Evolutionary conservation across 2,113 vertebrate species (phyloP), one percentile per base, ranked within the genome.

Genomic region (Motacilla tschutschensis): DNA sequence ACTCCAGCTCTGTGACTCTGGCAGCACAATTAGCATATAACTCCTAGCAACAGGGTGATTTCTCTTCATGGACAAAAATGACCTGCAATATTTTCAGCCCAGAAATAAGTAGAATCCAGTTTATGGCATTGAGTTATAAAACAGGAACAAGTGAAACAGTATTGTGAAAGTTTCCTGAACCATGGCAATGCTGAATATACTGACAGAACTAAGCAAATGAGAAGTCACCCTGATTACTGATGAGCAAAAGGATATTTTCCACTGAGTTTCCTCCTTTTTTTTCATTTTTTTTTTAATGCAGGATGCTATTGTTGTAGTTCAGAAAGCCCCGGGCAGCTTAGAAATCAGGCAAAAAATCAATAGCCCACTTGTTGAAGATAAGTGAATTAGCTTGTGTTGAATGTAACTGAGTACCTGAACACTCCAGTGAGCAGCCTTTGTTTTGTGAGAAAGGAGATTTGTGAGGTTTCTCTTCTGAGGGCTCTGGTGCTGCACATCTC

Each of bases 351-450:
- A 93, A 94, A 95, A 97, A 97, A 97, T 97, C 97, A 97, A 97
- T 98, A 97, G 95, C 91, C 95, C 94, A 96, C 97, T 97, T 97
- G 97, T 98, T 97, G 97, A 96, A 93, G 95, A 94, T 96, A 94
- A 97, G 96, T 96, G 96, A 97, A 97, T 97, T 95, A 96, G 95
- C 95, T 95, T 96, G 96, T 95, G 95, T 95, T 95, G 95, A 95
- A 96, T 97, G 96, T 96, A 97, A 97, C 97, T 8, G 91, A 96
- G 96, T 91, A 96, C 95, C 96, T 97, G 96, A 96, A 95, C 95
- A 94, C 95, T 96, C 83, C 87, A 96, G 93, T 85, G 94, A 95
- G 92, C 96, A 95, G 95, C 91, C 91, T 91, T 96, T 92, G 94
- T 91, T 95, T 95, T 94, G 86, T 87, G 85, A 93, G 93, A 87